Evolutionary conservation across 2,888 invertebrate genomes (phyloP).

Genomic region (Drosophila pseudotalamancana): DNA sequence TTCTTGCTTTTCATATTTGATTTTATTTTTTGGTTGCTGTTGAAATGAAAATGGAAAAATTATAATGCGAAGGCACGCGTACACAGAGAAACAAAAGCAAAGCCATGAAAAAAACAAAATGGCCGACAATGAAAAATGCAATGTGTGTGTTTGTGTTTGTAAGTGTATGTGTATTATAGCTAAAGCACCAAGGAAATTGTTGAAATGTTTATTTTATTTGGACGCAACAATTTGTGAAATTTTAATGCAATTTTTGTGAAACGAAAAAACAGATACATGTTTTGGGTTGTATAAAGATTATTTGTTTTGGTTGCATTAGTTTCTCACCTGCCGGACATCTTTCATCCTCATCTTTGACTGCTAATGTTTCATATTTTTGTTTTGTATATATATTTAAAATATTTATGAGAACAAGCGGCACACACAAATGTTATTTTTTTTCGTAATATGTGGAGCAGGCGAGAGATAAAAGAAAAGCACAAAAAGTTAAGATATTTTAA

Average conservation of each 20-base stretch:
- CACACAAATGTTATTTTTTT: constrained; percentile 50
- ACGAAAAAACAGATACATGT: constrained; percentile 41
- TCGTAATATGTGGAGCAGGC: constrained; percentile 34
- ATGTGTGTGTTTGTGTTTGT: constrained; percentile 25
- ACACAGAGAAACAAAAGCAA: constrained; percentile 41
- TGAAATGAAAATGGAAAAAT: constrained; percentile 65
- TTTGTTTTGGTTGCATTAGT: constrained; percentile 59
- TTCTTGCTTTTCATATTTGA: constrained; percentile 11
- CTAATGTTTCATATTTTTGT: constrained; percentile 80
- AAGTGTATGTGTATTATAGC: constrained; percentile 27
- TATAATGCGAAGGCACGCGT: constrained; percentile 74
- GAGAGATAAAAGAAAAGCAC: constrained; percentile 63
- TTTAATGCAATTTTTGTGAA: constrained; percentile 22
- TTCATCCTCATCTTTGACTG: constrained; percentile 89
- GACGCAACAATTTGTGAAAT: constrained; percentile 19
- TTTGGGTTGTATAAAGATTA: constrained; percentile 7
- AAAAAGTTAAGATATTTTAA: constrained; percentile 59
- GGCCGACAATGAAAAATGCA: constrained; percentile 48
- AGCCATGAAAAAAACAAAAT: constrained; percentile 59
- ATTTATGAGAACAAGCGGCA: constrained; percentile 61
- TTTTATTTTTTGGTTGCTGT: constrained; percentile 23
- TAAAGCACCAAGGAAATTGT: constrained; percentile 57
- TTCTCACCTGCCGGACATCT: constrained; percentile 88
- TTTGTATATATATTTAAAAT: constrained; percentile 8
- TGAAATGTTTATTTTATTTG: constrained; percentile 16